phyloP scores from a whole-genome alignment of 2,797 vertebrate genomes.

The Rhinoraja longicauda region DNA sequence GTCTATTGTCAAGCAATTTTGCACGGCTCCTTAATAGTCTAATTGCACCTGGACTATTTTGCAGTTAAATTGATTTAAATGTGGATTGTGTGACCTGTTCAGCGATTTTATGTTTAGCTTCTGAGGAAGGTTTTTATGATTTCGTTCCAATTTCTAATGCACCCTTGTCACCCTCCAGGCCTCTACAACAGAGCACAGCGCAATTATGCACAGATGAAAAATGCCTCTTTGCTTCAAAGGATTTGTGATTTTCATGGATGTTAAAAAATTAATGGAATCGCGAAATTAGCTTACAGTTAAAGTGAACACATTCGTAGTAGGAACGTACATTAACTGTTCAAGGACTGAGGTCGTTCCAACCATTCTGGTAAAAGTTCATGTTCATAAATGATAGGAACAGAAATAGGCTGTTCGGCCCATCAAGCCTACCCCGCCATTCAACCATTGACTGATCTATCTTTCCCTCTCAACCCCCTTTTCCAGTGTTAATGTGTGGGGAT shows the following conservation, averaged over 20 bases:
- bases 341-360: not conserved
- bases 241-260: conserved; percentile 19
- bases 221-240: not conserved
- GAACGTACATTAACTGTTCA: not conserved
- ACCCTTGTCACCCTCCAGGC: conserved; percentile 4
- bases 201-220: conserved; percentile 26
- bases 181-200: not conserved
- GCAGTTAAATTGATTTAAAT: conserved; percentile 30
- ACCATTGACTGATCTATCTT: too few relatives aligned
- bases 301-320: not conserved
- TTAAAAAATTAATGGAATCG: conserved; percentile 24
- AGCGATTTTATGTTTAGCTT: conserved; percentile 8
- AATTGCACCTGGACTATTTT: conserved; percentile 25
- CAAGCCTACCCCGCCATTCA: too few relatives aligned
- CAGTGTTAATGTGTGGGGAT: too few relatives aligned
- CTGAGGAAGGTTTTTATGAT: not conserved
- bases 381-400: too few relatives aligned
- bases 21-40: not conserved
- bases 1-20: not conserved
- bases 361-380: not conserved
- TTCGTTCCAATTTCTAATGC: conserved; percentile 9
- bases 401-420: too few relatives aligned
- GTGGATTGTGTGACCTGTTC: not conserved
- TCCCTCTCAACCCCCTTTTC: too few relatives aligned
- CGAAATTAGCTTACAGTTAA: conserved; percentile 1